phyloP scores from a whole-genome alignment of 2,797 vertebrate genomes.

The Myioborus melanocephalus region DNA sequence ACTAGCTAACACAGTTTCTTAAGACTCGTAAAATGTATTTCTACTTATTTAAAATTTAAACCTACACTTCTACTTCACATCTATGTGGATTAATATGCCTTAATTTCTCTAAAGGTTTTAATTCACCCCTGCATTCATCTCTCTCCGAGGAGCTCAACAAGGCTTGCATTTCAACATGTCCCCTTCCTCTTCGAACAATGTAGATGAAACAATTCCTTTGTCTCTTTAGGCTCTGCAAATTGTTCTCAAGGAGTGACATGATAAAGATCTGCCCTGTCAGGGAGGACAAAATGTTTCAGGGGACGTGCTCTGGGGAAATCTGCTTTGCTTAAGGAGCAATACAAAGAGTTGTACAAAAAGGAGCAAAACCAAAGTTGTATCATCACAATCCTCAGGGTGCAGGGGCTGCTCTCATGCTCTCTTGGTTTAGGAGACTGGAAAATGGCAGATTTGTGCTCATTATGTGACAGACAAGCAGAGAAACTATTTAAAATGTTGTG shows the following conservation, averaged over 20 bases:
- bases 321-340: not conserved
- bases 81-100: not conserved
- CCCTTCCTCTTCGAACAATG: not conserved
- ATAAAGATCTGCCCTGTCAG: not conserved
- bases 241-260: not conserved
- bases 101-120: not conserved
- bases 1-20: not conserved
- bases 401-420: not conserved
- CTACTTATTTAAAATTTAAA: not conserved
- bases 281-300: not conserved
- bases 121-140: not conserved
- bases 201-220: not conserved
- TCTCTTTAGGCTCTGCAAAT: not conserved
- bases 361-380: not conserved
- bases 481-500: not conserved
- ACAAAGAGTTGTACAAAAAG: not conserved
- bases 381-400: not conserved
- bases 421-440: not conserved
- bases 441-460: not conserved
- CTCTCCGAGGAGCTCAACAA: not conserved
- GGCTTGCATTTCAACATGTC: not conserved
- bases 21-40: not conserved
- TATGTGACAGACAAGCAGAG: not conserved
- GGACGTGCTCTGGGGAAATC: not conserved
- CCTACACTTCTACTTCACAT: not conserved